Base-by-base conservation (phyloP, 2,113 vertebrate genomes). In the Callospermophilus lateralis region DNA sequence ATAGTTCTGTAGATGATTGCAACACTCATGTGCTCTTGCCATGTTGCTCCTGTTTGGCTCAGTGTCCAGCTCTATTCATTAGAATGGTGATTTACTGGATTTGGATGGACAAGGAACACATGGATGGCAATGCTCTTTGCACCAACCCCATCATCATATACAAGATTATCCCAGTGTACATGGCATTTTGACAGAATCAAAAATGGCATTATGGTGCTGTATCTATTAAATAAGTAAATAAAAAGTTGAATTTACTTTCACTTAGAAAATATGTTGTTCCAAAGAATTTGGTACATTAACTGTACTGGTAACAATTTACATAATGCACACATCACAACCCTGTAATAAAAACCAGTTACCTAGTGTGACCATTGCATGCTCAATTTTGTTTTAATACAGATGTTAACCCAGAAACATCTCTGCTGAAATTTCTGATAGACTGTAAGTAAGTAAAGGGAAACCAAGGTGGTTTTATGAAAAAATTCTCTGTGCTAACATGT, bases 401-500 rank as follows among this genome's bases (percentile, higher is more conserved):
- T 86, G 81, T 98, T 97, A 80, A 85, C 51, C 48, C 22, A n/a
- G 42, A 53, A 74, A 61, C 28, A 17, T 96, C 92, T 84, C 53
- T 92, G 48, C 78, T 95, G 51, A 73, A 76, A 81, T 96, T 78
- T 61, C 73, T 91, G 77, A 96, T 96, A 78, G 42, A 94, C 24
- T 91, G n/a, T 79, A 96, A 48, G 34, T 80, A 97, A 97, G 89
- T 88, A 98, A 98, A 97, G 61, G 94, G 96, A 89, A 97, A 63
- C 94, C 72, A 89, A 96, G 97, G 94, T 97, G 97, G 77, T 97
- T 97, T 97, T 89, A 74, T 89, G 70, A 84, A 91, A 84, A 96
- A 94, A 89, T 92, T 98, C 55, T 92, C 92, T 65, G 72, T 74
- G 84, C 93, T 98, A 97, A 96, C 73, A 48, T 98, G 96, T 98